phyloP scores from a whole-genome alignment of 2,888 invertebrate species.

The Drosophila borealis region DNA sequence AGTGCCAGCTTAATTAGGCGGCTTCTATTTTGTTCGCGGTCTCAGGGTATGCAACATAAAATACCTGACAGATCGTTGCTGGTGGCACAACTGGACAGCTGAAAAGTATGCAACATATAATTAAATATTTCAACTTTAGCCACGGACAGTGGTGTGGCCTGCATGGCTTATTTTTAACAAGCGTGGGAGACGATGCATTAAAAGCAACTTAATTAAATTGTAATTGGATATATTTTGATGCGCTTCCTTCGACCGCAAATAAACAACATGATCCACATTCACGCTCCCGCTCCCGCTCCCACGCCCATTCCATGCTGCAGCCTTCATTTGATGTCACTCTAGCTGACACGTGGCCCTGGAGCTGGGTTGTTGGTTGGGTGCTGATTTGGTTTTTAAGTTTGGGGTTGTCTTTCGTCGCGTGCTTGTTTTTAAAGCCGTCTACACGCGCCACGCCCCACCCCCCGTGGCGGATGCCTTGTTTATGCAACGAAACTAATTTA shows the following conservation, averaged over 20 bases:
- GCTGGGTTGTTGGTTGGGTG: not conserved
- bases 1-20: not conserved
- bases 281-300: not conserved
- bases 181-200: conserved; percentile 35
- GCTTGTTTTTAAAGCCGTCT: conserved; percentile 23
- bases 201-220: conserved; percentile 73
- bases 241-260: conserved; percentile 39
- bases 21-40: not conserved
- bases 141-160: no score
- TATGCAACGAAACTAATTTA: conserved; percentile 79
- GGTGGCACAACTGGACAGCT: not conserved
- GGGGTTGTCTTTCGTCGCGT: conserved; percentile 39
- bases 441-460: conserved; percentile 20
- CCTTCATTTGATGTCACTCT: conserved; percentile 37
- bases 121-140: not conserved
- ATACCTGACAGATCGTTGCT: not conserved
- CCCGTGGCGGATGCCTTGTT: conserved; percentile 50
- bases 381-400: conserved; percentile 22
- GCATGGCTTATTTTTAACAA: conserved; percentile 17
- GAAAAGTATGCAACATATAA: conserved; percentile 33
- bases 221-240: conserved; percentile 67
- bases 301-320: not conserved
- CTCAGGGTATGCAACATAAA: conserved; percentile 16
- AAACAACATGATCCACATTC: conserved; percentile 22
- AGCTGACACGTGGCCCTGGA: conserved; percentile 40